phyloP scores from a whole-genome alignment of 1,140 invertebrate genomes.

The Drosophila subobscura region DNA sequence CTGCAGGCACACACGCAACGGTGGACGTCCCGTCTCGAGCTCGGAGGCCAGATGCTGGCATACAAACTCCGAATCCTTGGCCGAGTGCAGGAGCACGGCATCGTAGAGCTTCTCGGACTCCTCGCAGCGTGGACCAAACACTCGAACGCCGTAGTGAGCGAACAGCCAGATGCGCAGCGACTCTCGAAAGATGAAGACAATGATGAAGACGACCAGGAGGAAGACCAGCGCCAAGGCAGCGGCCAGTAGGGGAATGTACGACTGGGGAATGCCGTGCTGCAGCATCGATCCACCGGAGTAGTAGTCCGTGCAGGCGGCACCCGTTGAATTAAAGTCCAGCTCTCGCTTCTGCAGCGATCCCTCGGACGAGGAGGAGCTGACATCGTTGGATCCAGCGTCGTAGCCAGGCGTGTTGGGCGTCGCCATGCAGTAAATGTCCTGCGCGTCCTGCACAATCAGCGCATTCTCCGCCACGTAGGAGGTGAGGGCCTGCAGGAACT shows the following conservation, averaged over 20 bases:
- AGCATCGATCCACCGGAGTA: constrained; percentile 92
- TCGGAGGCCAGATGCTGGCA: constrained; percentile 91
- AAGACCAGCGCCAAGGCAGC: constrained; percentile 89
- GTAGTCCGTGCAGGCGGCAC: constrained; percentile 90
- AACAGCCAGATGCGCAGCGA: constrained; percentile 94
- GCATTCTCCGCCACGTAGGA: constrained; percentile 92
- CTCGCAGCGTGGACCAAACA: constrained; percentile 88
- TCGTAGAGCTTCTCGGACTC: constrained; percentile 95
- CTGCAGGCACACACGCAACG: constrained; percentile 93
- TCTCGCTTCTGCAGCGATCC: constrained; percentile 85
- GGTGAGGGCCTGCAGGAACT: constrained; percentile 93
- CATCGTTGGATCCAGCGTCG: constrained; percentile 85
- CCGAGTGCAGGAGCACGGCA: constrained; percentile 95
- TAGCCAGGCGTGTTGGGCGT: constrained; percentile 84
- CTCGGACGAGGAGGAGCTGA: constrained; percentile 18
- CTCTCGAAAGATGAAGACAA: constrained; percentile 93
- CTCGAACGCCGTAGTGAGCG: constrained; percentile 92
- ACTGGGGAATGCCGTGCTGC: constrained; percentile 91
- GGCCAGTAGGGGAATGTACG: constrained; percentile 93
- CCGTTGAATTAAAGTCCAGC: constrained; percentile 91
- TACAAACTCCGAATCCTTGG: constrained; percentile 95
- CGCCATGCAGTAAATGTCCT: constrained; percentile 91
- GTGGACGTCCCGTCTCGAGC: constrained; percentile 90
- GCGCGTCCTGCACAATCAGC: constrained; percentile 90
- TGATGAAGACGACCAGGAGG: constrained; percentile 88